Conservation (phyloP, 2,797 vertebrate species). For the Meriones psammophilus region DNA sequence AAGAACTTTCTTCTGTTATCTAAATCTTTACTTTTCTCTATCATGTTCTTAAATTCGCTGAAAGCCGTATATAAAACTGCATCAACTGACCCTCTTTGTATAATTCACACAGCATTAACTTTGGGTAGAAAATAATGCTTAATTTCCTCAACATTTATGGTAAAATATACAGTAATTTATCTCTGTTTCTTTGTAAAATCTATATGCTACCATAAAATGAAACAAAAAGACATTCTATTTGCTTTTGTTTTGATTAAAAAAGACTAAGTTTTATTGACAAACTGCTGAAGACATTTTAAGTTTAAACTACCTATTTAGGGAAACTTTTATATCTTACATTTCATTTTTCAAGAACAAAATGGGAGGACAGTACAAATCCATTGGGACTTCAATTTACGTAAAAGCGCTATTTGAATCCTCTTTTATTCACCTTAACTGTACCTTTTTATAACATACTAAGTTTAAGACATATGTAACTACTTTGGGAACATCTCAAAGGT, state of each 20-base stretch:
- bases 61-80: background rate
- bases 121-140: conserved; percentile 34
- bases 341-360: background rate
- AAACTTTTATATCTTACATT: background rate
- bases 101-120: conserved; percentile 4
- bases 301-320: background rate
- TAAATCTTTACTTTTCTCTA: background rate
- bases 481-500: background rate
- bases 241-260: background rate
- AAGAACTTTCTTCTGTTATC: conserved; percentile 58
- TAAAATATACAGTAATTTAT: background rate
- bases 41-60: background rate
- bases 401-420: background rate
- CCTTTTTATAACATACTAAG: background rate
- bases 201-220: background rate
- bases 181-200: background rate
- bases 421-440: background rate
- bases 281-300: background rate
- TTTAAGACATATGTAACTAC: no score
- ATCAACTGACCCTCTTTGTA: conserved; percentile 43
- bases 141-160: conserved; percentile 18
- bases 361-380: background rate
- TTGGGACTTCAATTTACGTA: background rate
- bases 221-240: background rate
- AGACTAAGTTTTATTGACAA: background rate